Evolutionary conservation across 2,888 invertebrate species (phyloP), one percentile per base, ranked within the genome.

Genomic region (Tenthredo mesomela): DNA sequence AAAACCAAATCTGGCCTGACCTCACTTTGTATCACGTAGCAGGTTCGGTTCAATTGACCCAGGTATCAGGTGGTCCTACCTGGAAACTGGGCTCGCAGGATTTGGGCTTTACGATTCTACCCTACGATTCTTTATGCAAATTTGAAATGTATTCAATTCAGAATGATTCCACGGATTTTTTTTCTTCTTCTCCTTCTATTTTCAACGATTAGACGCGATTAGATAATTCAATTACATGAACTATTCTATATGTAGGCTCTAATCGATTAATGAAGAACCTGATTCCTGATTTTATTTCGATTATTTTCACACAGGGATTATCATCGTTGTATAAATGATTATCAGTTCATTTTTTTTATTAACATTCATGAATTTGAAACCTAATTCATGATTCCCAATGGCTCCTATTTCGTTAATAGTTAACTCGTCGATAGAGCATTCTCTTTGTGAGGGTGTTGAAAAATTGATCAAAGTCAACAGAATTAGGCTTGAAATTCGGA

Each of bases 401-500:
- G 58, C n/a, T 61, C 9, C 61, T 10, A 61, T 61, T 10, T 25
- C 25, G 25, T 21, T 21, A 25, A 61, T 61, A n/a, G n/a, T 7
- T 6, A 61, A 25, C 25, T 25, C 25, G 61, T 61, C 10, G 10
- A 7, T 58, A 50, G 1, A 5, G 58, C 21, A 58, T 25, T 25
- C 61, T 10, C 61, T 61, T 25, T 61, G 61, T 12, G 12, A 6
- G 21, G 25, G 3, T 25, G 25, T 61, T 61, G 0, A 61, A 61
- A 61, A 61, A 61, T 61, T 61, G 61, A 61, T 61, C 61, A 61
- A 61, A 61, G 61, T 9, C n/a, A 54, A 47, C 47, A 47, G 47
- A 15, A 47, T 47, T 47, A 58, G 58, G 0, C 9, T 58, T 21
- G 18, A 21, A 58, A 61, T 61, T 61, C 12, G 12, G 61, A 61